Evolutionary conservation across 2,797 vertebrate genomes (phyloP).

Genomic region (Centropyge bicolor): DNA sequence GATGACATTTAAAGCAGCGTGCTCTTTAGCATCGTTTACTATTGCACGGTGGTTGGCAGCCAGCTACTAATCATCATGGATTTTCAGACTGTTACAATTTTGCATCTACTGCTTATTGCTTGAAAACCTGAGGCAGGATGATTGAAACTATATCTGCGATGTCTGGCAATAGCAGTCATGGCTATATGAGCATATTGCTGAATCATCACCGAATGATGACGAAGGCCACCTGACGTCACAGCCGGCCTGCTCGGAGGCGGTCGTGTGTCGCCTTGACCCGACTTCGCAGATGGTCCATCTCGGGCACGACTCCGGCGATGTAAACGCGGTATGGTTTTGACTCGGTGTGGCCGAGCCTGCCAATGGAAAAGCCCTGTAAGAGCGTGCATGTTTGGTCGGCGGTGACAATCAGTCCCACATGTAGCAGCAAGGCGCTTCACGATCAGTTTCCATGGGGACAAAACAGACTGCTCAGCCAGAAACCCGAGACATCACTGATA

Average conservation of each 20-base stretch:
- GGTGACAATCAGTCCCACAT: constrained; percentile 69
- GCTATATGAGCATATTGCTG: background rate
- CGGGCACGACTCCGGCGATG: no score
- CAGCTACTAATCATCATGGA: background rate
- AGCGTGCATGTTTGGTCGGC: constrained; percentile 56
- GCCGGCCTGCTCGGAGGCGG: background rate
- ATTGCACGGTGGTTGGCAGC: background rate
- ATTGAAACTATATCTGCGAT: background rate
- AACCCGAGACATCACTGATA: constrained; percentile 43
- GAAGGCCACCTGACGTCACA: background rate
- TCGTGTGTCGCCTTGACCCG: no score
- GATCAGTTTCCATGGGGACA: constrained; percentile 78
- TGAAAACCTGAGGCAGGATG: background rate
- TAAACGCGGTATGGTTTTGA: background rate
- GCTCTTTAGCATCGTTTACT: background rate
- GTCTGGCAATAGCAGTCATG: background rate
- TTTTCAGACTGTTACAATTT: background rate
- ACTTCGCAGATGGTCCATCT: no score
- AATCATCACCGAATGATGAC: background rate
- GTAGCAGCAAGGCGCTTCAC: constrained; percentile 57
- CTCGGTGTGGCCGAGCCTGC: background rate
- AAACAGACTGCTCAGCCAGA: constrained; percentile 67
- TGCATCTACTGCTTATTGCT: background rate
- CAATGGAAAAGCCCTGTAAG: background rate
- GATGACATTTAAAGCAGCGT: background rate